phyloP scores from a whole-genome alignment of 2,113 vertebrate genomes.

The Empidonax alnorum region DNA sequence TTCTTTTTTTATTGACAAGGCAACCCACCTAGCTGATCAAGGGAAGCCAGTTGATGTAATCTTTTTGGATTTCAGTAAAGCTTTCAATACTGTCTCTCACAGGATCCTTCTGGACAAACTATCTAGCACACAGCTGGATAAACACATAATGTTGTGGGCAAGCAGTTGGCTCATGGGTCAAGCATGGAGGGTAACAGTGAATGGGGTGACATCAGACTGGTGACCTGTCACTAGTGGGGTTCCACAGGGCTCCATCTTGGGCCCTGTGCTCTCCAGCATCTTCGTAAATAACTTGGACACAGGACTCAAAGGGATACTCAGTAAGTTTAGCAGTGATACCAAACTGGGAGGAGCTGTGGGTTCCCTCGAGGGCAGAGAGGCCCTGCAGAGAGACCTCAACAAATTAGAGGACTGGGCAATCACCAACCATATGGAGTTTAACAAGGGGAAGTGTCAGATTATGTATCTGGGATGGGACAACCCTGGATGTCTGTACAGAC shows the following conservation, averaged over 20 bases:
- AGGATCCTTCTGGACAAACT: not conserved
- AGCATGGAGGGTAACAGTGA: not conserved
- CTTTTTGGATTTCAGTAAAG: not conserved
- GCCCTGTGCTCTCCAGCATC: not conserved
- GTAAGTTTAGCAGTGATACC: not conserved
- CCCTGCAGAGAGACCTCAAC: not conserved
- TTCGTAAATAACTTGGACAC: not conserved
- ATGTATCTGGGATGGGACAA: not conserved
- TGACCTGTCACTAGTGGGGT: not conserved
- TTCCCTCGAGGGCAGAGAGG: not conserved
- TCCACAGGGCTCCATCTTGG: not conserved
- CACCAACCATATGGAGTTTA: not conserved
- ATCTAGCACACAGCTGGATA: not conserved
- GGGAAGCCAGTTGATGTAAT: not conserved
- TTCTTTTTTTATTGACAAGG: not conserved
- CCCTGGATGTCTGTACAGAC: not conserved
- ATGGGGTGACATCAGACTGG: not conserved
- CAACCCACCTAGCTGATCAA: not conserved
- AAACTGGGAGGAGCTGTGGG: not conserved
- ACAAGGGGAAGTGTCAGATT: not conserved
- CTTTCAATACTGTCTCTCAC: not conserved
- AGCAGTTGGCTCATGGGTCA: not conserved
- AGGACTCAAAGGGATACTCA: not conserved
- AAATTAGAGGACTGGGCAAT: not conserved
- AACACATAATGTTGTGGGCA: not conserved